phyloP scores from a whole-genome alignment of 1,140 invertebrate genomes.

The Hetaerina americana region DNA sequence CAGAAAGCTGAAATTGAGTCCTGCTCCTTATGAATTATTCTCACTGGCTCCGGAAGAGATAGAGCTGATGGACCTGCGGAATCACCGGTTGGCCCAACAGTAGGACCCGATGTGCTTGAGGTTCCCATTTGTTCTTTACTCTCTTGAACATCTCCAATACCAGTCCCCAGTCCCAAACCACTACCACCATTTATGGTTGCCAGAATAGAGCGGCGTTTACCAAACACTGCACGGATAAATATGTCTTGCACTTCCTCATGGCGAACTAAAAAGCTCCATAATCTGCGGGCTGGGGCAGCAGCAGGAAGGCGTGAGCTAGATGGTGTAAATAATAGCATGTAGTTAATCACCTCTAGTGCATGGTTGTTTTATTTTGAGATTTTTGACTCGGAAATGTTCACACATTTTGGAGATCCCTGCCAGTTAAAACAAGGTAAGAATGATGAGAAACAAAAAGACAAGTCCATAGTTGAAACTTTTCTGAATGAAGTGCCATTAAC shows the following conservation, averaged over 20 bases:
- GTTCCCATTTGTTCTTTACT: conserved; percentile 5
- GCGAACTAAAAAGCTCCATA: conserved; percentile 89
- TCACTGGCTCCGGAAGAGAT: conserved; percentile 59
- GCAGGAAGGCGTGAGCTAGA: conserved; percentile 51
- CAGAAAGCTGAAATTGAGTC: conserved; percentile 97
- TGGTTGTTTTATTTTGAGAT: too few relatives aligned
- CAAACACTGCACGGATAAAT: conserved; percentile 92
- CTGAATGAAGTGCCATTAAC: too few relatives aligned
- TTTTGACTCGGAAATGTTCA: too few relatives aligned
- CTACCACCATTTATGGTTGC: neutral
- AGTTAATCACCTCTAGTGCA: neutral
- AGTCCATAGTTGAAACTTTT: too few relatives aligned
- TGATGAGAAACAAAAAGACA: too few relatives aligned
- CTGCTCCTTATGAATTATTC: conserved; percentile 97
- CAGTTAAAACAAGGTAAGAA: too few relatives aligned
- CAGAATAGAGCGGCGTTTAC: conserved; percentile 41
- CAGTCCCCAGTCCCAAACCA: neutral
- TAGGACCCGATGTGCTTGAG: conserved; percentile 18
- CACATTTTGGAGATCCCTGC: too few relatives aligned
- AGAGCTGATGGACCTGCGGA: conserved; percentile 19
- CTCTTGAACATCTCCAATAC: neutral
- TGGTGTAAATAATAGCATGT: conserved; percentile 9
- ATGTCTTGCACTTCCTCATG: conserved; percentile 89
- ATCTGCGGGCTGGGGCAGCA: conserved; percentile 63
- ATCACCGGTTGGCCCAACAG: conserved; percentile 11